A percentile compares a stretch with the other conserved stretches of the same genome.
Evolutionary conservation across 2,888 invertebrate species (phyloP).

Genomic region (Mycalesis mineus): DNA sequence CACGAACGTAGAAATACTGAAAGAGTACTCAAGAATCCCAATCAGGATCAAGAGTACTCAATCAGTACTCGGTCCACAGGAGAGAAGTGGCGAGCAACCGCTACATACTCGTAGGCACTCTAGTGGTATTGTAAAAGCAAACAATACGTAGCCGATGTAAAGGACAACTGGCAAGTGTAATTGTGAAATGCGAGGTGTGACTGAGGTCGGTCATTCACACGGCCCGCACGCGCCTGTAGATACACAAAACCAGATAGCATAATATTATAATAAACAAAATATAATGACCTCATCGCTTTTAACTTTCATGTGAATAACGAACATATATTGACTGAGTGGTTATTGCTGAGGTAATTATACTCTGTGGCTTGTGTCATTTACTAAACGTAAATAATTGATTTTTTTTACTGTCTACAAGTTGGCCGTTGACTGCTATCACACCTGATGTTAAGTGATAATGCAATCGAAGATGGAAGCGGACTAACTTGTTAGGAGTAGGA

Average conservation of each 20-base stretch:
- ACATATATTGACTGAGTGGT: neutral
- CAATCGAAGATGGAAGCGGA: no score
- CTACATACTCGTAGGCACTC: no score
- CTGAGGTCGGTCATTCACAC: conserved; percentile 46
- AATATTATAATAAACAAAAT: conserved; percentile 10
- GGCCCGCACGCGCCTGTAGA: conserved; percentile 24
- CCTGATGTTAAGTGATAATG: no score
- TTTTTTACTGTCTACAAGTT: neutral
- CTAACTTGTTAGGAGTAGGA: no score
- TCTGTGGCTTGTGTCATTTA: no score
- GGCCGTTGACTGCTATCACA: no score
- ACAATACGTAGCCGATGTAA: conserved; percentile 7
- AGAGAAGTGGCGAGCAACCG: neutral
- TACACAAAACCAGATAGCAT: conserved; percentile 21
- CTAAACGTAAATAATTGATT: no score
- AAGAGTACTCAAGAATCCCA: no score
- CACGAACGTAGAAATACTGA: no score
- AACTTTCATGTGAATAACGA: neutral
- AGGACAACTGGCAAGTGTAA: conserved; percentile 23
- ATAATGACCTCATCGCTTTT: conserved; percentile 8
- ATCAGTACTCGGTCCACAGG: neutral
- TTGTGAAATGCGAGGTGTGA: conserved; percentile 38
- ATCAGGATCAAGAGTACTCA: neutral
- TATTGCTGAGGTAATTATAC: neutral
- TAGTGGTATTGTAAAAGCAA: conserved; percentile 1